A percentile compares a stretch with the other conserved stretches of the same genome.
Evolutionary conservation across 2,888 invertebrate genomes (phyloP).

Genomic region (Epinotia demarniana): DNA sequence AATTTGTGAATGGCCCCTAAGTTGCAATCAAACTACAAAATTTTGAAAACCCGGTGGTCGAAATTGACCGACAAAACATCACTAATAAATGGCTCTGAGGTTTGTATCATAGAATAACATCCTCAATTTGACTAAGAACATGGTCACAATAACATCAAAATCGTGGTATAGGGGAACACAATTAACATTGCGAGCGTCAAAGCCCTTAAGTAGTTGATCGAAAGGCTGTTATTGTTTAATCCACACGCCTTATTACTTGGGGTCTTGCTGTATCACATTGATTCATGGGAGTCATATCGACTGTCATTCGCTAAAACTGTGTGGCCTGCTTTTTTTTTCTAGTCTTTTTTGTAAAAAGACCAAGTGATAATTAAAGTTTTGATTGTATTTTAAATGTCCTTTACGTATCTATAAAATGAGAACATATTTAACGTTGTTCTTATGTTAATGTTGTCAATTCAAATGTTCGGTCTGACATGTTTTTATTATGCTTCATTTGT

Average conservation of each 20-base stretch:
- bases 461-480: conserved; percentile 14
- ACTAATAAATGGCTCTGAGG: neutral
- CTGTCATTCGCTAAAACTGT: conserved; percentile 26
- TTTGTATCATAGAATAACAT: neutral
- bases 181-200: too few relatives aligned
- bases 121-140: neutral
- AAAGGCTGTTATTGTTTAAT: too few relatives aligned
- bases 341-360: neutral
- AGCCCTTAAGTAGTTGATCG: too few relatives aligned
- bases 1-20: too few relatives aligned
- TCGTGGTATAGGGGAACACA: neutral
- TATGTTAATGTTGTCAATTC: conserved; percentile 6
- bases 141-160: conserved; percentile 18
- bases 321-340: conserved; percentile 31
- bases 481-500: neutral
- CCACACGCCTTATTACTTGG: too few relatives aligned
- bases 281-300: conserved; percentile 23
- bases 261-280: conserved; percentile 5
- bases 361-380: neutral
- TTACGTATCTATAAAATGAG: neutral
- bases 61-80: neutral
- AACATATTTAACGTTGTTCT: conserved; percentile 14
- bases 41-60: neutral
- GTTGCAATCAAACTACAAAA: neutral
- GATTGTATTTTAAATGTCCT: neutral